Evolutionary conservation across 2,797 vertebrate species (phyloP), one percentile per base, ranked within the genome.

Genomic region (Etheostoma nigrum): DNA sequence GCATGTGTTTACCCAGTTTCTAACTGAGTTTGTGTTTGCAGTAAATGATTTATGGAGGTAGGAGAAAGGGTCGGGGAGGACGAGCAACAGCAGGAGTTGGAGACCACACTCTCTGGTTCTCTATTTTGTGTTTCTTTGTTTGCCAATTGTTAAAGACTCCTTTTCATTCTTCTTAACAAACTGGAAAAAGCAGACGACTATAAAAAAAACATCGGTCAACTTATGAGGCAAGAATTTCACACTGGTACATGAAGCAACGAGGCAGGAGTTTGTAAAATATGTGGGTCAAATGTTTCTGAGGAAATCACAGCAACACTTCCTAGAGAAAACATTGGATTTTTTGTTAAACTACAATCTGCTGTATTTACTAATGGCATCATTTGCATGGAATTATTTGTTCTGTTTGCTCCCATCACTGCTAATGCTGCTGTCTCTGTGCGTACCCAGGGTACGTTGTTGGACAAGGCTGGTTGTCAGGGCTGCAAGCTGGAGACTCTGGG

Each of bases 41-140:
- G 91, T 90, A 84, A 93, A 93, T 94, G 88, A 93, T 93, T 93
- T n/a, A 91, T 82, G 61, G 71, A 80, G 82, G 72, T 48, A 80
- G 83, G 81, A 59, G 60, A 76, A 58, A 33, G 2, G 18, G 45
- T 5, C 5, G 9, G 45, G 48, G 55, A 54, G 62, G 58, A 14
- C n/a, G 36, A 63, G 53, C 36, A 61, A 48, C 60, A 63, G 51
- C 47, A 67, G 42, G 27, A 71, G 25, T 16, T 45, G 12, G 49
- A 74, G 33, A 44, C 49, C 6, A 9, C 2, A 3, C 33, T 44
- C 21, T 68, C 52, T 30, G 1, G 11, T 51, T 68, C 44, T 68
- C 9, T 55, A 23, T 59, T 59, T 36, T 74, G 4, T 55, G 1
- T 52, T 27, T 53, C 5, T 57, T 42, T 30, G 21, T 52, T 27